Conservation (phyloP, 1,140 invertebrate genomes). For the Polypedilum pembai region DNA sequence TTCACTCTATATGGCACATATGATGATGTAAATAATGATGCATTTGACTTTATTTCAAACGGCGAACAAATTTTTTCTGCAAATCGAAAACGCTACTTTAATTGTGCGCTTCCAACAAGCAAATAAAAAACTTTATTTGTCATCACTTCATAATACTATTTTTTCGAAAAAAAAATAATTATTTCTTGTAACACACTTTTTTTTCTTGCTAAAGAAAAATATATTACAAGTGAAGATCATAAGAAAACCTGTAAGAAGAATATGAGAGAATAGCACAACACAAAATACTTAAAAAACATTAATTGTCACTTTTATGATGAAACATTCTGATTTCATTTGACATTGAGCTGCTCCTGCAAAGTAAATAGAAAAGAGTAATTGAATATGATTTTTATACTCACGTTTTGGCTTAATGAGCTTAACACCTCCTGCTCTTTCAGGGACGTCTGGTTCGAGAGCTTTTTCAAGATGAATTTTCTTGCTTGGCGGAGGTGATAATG, state of each 20-base stretch:
- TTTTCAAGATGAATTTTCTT: constrained; percentile 59
- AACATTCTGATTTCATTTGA: constrained; percentile 23
- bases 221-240: constrained; percentile 3
- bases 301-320: background rate
- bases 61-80: background rate
- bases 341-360: background rate
- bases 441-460: constrained; percentile 56
- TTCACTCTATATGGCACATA: background rate
- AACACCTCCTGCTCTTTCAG: constrained; percentile 67
- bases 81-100: constrained; percentile 25
- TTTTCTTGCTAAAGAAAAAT: background rate
- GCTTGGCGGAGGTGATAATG: constrained; percentile 47
- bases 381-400: constrained; percentile 51
- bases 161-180: constrained; percentile 1
- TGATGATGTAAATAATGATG: background rate
- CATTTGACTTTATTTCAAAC: constrained; percentile 18
- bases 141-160: constrained; percentile 1
- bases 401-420: constrained; percentile 85
- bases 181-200: background rate
- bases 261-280: constrained; percentile 3
- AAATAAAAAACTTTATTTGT: constrained; percentile 21
- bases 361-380: constrained; percentile 2
- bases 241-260: background rate
- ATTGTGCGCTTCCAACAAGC: constrained; percentile 8
- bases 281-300: background rate